phyloP scores from a whole-genome alignment of 2,113 vertebrate genomes.

The Elephantulus edwardii region DNA sequence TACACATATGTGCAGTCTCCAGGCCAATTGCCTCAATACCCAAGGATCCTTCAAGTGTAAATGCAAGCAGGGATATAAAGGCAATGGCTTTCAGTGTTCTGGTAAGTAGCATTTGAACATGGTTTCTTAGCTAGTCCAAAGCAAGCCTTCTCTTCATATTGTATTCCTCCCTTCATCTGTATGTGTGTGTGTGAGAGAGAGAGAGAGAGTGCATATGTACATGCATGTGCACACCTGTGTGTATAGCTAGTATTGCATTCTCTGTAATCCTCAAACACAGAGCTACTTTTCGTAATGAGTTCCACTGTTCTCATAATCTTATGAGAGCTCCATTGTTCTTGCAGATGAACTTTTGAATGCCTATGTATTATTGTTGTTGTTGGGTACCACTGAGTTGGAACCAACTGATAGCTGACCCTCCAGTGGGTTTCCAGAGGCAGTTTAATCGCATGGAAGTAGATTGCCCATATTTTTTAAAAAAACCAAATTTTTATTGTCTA shows the following conservation, averaged over 20 bases:
- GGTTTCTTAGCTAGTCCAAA: neutral
- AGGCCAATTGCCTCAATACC: constrained; percentile 93
- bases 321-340: neutral
- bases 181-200: too few species aligned
- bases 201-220: too few species aligned
- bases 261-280: neutral
- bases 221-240: neutral
- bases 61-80: constrained; percentile 93
- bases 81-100: constrained; percentile 91
- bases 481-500: too few species aligned
- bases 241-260: neutral
- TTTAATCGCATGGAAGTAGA: too few species aligned
- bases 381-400: too few species aligned
- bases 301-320: too few species aligned
- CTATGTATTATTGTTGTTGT: too few species aligned
- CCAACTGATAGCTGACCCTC: too few species aligned
- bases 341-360: neutral
- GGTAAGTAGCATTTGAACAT: constrained; percentile 85
- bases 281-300: neutral
- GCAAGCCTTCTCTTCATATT: neutral
- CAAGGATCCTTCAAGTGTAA: constrained; percentile 93
- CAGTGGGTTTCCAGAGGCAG: too few species aligned
- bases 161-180: neutral
- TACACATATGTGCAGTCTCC: constrained; percentile 88
- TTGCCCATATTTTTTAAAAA: too few species aligned